phyloP scores from a whole-genome alignment of 1,140 invertebrate species.

The Psix sp. region DNA sequence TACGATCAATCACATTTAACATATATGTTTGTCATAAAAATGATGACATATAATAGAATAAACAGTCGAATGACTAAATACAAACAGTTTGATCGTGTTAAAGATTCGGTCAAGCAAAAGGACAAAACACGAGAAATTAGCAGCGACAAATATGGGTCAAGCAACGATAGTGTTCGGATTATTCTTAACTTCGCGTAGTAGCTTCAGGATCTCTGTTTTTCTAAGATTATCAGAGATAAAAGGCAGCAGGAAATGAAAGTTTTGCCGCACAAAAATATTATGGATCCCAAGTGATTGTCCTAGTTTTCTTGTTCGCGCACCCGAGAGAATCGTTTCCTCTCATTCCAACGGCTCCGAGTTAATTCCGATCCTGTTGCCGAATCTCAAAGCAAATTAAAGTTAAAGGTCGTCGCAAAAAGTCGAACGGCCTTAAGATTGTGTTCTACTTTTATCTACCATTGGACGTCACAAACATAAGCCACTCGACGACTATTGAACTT shows the following conservation, averaged over 20 bases:
- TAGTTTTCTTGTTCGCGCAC: conserved; percentile 5
- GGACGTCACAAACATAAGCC: conserved; percentile 14
- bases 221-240: conserved; percentile 21
- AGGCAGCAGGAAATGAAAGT: conserved; percentile 6
- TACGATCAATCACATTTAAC: too few relatives aligned
- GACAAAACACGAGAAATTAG: too few relatives aligned
- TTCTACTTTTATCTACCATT: conserved; percentile 27
- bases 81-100: too few relatives aligned
- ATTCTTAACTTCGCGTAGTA: conserved; percentile 7
- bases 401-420: conserved; percentile 32
- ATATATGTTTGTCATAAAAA: too few relatives aligned
- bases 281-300: conserved; percentile 14
- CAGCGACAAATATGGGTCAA: too few relatives aligned
- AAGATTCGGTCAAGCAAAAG: too few relatives aligned
- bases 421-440: conserved; percentile 20
- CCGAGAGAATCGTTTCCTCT: not conserved
- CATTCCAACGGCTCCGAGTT: conserved; percentile 5
- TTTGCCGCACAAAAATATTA: conserved; percentile 9
- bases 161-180: conserved; percentile 3
- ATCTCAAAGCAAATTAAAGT: conserved; percentile 28
- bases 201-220: conserved; percentile 9
- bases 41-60: too few relatives aligned
- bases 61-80: too few relatives aligned
- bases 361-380: conserved; percentile 27
- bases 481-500: conserved; percentile 23